phyloP scores from a whole-genome alignment of 2,888 invertebrate genomes.

The Drosophila mayaguana region DNA sequence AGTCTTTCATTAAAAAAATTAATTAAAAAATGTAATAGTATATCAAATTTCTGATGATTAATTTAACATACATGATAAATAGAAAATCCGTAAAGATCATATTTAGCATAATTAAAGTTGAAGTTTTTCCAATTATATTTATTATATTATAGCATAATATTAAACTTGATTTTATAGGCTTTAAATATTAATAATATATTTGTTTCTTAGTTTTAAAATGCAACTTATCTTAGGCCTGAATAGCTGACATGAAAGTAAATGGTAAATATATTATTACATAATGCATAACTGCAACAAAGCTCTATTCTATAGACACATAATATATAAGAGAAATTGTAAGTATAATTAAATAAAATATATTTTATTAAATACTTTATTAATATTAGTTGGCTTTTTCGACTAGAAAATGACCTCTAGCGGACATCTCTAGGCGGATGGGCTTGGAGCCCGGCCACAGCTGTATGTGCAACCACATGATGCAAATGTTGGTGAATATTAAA shows the following conservation, averaged over 20 bases:
- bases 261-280: too few species aligned
- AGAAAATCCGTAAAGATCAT: background rate
- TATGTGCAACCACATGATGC: constrained; percentile 16
- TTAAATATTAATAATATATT: too few species aligned
- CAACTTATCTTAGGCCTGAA: too few species aligned
- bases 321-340: background rate
- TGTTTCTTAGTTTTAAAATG: too few species aligned
- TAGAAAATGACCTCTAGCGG: background rate
- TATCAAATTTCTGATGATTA: too few species aligned
- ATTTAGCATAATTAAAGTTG: background rate
- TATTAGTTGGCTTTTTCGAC: background rate
- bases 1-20: too few species aligned
- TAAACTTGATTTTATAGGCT: too few species aligned
- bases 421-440: constrained; percentile 8
- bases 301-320: background rate
- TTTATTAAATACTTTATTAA: background rate
- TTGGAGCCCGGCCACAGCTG: background rate
- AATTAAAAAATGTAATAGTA: too few species aligned
- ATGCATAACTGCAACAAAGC: too few species aligned
- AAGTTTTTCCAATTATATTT: background rate
- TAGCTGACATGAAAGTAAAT: too few species aligned
- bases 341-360: background rate
- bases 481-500: constrained; percentile 60
- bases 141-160: too few species aligned
- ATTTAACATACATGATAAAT: too few species aligned